Evolutionary conservation across 2,888 invertebrate genomes (phyloP), one percentile per base, ranked within the genome.

Genomic region (Nycteola revayana): DNA sequence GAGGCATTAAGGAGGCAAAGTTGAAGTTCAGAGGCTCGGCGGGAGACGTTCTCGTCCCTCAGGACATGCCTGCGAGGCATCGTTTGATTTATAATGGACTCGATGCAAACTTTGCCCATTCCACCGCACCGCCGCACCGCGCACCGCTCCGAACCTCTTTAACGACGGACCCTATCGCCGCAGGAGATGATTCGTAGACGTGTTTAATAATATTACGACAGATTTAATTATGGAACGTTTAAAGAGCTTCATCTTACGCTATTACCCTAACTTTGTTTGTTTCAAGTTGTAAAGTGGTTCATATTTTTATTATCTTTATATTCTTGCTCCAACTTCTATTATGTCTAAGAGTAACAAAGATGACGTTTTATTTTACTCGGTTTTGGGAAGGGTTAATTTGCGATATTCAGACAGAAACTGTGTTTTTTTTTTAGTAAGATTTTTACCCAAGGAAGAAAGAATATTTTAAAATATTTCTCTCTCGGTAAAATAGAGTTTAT

Each of bases 21-120:
- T 83, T 83, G 77, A 82, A 83, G 76, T 84, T 83, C 66, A 69
- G 73, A 69, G 78, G 76, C 76, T 62, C 77, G 67, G 67, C 60
- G 82, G 82, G 79, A 80, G 82, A 79, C 73, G 81, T 68, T 66
- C 66, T 66, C 77, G 80, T 84, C 87, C 87, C 87, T 84, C 80
- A 83, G 81, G 88, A 87, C 76, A 84, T 85, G 86, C 80, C 87
- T 79, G 66, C 75, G 68, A 85, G 87, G 86, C 87, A 81, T 86
- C 87, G 81, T 87, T 87, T 87, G 88, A 88, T 88, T 88, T 88
- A 88, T 88, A 88, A 88, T 88, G 87, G 88, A 87, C 85, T 86
- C 83, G 85, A 83, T 78, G 85, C 75, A 82, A 88, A 88, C 80
- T 88, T 88, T 81, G 75, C 78, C 87, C 86, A 87, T 88, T 87